Base-by-base conservation (phyloP, 1,140 invertebrate genomes). In the Drosophila ambigua region DNA sequence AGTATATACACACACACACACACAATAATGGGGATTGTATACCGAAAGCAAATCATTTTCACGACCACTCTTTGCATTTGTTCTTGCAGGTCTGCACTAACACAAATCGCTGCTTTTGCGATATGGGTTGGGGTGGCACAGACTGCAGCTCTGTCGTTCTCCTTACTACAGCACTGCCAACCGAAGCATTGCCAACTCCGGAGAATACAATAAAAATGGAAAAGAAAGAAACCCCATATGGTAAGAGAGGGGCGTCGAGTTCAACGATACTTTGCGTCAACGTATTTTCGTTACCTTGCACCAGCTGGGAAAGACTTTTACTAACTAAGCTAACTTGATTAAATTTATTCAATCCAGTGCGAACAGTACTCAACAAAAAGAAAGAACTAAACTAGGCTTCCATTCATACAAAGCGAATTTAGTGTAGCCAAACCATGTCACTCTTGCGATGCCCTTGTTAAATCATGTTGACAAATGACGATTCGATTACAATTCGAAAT, bases 71-170 rank as follows among this genome's bases (percentile, higher is more conserved):
- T 77, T 53, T 62, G 51, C 49, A 46, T 55, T 66, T 60, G 11
- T 35, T 39, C 41, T 76, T 60, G 52, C 92, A 99, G 98, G 95
- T 96, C 50, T 99, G 98, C 92, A 98, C 98, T 2, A 99, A 98
- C 92, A 93, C 95, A 44, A 98, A 98, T 92, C 96, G 95, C 72
- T 99, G 98, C 92, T 96, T 97, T 90, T 99, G 98, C 93, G 93
- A 97, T 79, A 92, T 93, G 53, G 97, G 98, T 51, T 99, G 97
- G 97, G 95, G 94, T 31, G 98, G 97, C 23, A 92, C 94, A 2
- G 98, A 99, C 92, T 99, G 98, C 93, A 97, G 97, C 44, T 94
- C 96, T 64, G 93, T 94, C 74, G 94, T 95, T 71, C 93, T 95
- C 77, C 94, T 95, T 45, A 94, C 95, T 15, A 94, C 94, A 46